These are phyloP conservation scores for Brachirus orientalis DNA, from an alignment of 2,113 vertebrate species.

Conservation along the genomic window DNA sequence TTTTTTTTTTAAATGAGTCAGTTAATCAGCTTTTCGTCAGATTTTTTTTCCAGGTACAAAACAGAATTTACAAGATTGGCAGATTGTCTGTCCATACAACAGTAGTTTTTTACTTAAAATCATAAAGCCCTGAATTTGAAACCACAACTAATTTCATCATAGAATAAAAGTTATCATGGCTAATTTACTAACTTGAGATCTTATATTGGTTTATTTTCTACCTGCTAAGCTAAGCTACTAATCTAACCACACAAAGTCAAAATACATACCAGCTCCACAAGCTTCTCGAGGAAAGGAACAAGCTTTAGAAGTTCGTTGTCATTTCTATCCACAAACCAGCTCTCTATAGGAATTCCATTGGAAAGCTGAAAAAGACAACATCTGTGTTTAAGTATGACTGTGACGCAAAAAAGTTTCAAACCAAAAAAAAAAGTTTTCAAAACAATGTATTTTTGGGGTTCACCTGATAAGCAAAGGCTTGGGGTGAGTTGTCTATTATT, in stretches of 20 bases:
- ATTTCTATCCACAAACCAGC: slow-evolving; percentile 99
- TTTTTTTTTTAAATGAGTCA: no score
- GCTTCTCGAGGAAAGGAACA: slow-evolving; percentile 98
- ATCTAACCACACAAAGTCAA: neutral
- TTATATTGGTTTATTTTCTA: no score
- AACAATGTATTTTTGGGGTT: neutral
- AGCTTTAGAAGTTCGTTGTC: slow-evolving; percentile 98
- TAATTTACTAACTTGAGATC: no score
- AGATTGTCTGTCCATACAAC: no score
- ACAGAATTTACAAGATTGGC: no score
- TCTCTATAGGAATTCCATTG: slow-evolving; percentile 99
- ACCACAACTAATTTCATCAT: no score
- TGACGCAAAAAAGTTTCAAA: slow-evolving; percentile 4
- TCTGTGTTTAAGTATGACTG: neutral
- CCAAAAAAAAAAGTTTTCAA: neutral
- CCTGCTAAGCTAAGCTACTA: no score
- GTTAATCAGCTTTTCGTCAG: no score
- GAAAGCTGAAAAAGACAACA: slow-evolving; percentile 85
- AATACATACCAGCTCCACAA: slow-evolving; percentile 93
- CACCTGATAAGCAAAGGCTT: slow-evolving; percentile 99
- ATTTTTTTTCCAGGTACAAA: no score
- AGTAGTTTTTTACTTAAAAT: no score
- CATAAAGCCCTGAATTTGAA: no score
- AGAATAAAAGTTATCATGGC: no score
- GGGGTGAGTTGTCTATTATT: slow-evolving; percentile 99